phyloP scores from a whole-genome alignment of 1,140 invertebrate species.

The Carposina sasakii region DNA sequence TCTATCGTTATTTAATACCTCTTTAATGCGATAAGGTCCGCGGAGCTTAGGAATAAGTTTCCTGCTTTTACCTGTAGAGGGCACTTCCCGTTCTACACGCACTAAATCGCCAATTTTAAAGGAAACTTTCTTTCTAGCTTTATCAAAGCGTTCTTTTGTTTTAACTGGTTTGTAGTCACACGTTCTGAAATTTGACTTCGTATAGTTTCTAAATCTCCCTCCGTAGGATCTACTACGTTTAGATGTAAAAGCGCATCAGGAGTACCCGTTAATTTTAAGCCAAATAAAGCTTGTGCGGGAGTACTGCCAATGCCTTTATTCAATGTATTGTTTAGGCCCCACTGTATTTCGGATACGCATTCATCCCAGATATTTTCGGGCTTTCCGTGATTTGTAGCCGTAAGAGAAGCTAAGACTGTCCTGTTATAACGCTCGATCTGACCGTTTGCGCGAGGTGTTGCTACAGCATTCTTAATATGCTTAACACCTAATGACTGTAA shows the following conservation, averaged over 20 bases:
- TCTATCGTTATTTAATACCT: constrained; percentile 17
- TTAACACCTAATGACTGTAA: too few species aligned
- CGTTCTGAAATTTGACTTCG: not conserved
- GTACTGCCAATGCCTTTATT: too few species aligned
- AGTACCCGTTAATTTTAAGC: not conserved
- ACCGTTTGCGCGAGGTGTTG: too few species aligned
- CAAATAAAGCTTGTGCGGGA: not conserved
- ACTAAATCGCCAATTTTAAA: constrained; percentile 3
- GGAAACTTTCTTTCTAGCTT: not conserved
- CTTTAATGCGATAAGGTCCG: constrained; percentile 17
- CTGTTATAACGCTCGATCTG: too few species aligned
- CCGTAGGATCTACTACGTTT: not conserved
- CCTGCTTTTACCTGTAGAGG: not conserved
- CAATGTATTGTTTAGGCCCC: too few species aligned
- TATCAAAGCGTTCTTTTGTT: constrained; percentile 3
- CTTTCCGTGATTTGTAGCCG: not conserved
- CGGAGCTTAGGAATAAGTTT: constrained; percentile 21
- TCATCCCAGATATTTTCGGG: not conserved
- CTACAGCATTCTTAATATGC: too few species aligned
- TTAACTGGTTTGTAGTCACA: not conserved
- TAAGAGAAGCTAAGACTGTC: not conserved
- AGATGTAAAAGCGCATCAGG: not conserved
- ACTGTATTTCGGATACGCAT: not conserved
- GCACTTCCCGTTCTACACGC: not conserved
- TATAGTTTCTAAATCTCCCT: not conserved